Base-by-base conservation (phyloP, 2,888 invertebrate genomes). In the Ganaspis brasiliensis region DNA sequence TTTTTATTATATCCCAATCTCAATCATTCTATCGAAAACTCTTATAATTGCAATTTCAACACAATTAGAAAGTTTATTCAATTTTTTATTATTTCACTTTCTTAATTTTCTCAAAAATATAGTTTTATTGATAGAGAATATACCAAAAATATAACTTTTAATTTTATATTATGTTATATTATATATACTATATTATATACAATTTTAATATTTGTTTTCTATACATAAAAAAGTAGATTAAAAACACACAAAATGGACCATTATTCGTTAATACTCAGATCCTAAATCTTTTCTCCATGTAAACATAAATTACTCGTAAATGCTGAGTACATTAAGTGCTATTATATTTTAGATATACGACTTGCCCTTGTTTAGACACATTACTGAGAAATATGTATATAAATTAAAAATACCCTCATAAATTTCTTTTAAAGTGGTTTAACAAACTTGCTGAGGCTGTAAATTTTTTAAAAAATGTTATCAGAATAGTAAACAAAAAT, bases 191-290 rank as follows among this genome's bases (percentile, higher is more conserved):
- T n/a, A n/a, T n/a, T n/a, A n/a, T n/a, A n/a, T n/a, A n/a, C n/a
- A n/a, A n/a, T n/a, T n/a, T n/a, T n/a, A n/a, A n/a, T n/a, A 0
- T 52, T 8, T 52, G n/a, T 3, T 57, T 14, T 57, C 6, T 57
- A 57, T 52, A n/a, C 21, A 26, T n/a, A n/a, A n/a, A n/a, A n/a
- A n/a, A n/a, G n/a, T n/a, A n/a, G n/a, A n/a, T n/a, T n/a, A n/a
- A n/a, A n/a, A n/a, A n/a, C n/a, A n/a, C n/a, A n/a, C n/a, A n/a
- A 21, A 14, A 63, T 24, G 21, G 21, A 21, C 40, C 63, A 40
- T 63, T 45, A 40, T 40, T 63, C 63, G 14, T 21, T 63, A 45
- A 63, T n/a, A n/a, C n/a, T 63, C 63, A 40, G 37, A 12, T 63
- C 24, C 45, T 40, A 24, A 21, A 63, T 63, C 63, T 63, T 21